Conservation (phyloP, 2,113 vertebrate genomes). For the Theristicus caerulescens region DNA sequence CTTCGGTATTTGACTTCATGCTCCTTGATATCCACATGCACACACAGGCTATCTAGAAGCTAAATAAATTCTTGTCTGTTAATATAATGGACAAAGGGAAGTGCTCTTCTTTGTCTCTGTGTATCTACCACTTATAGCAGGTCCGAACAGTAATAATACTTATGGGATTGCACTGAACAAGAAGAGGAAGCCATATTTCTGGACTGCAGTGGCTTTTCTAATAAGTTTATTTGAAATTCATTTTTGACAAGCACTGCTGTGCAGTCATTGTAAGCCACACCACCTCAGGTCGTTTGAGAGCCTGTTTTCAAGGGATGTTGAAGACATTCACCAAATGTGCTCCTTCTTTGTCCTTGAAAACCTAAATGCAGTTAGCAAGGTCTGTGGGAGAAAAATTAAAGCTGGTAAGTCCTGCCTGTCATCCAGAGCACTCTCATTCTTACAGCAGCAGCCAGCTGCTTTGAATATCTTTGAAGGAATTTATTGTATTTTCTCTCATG, state of each 20-base stretch:
- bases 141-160: not conserved
- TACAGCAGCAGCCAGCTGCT: not conserved
- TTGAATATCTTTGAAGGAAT: not conserved
- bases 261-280: not conserved
- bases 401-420: not conserved
- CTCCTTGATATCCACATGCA: not conserved
- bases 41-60: not conserved
- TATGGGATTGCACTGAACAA: not conserved
- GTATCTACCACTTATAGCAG: not conserved
- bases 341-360: not conserved
- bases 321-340: not conserved
- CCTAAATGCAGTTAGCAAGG: not conserved
- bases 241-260: not conserved
- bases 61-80: not conserved
- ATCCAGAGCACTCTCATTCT: not conserved
- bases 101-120: not conserved
- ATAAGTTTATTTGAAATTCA: not conserved
- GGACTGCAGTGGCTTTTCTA: not conserved
- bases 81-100: not conserved
- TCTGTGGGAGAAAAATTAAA: not conserved
- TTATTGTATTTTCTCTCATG: not conserved
- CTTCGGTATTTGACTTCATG: not conserved
- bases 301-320: not conserved
- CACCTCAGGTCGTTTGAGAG: not conserved
- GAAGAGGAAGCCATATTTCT: not conserved